Evolutionary conservation across 2,888 invertebrate species (phyloP).

Genomic region (Notodromas monacha): DNA sequence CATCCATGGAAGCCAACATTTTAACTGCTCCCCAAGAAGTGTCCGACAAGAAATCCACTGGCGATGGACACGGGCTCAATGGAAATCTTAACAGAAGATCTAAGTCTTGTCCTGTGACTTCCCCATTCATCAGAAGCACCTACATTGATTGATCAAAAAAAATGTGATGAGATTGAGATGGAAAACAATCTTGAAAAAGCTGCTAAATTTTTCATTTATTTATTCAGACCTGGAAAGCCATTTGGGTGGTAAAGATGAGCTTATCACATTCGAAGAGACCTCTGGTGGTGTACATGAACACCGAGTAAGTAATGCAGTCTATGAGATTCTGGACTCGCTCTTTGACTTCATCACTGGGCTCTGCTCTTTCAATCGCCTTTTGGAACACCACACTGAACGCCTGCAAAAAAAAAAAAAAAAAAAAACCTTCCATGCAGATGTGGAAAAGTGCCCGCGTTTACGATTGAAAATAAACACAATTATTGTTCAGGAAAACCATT

Average conservation of each 20-base stretch:
- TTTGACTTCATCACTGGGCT: slow-evolving; percentile 40
- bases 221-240: slow-evolving; percentile 88
- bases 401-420: slow-evolving; percentile 19
- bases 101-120: slow-evolving; percentile 47
- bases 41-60: slow-evolving; percentile 76
- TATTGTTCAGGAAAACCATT: too few relatives aligned
- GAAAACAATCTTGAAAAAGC: background rate
- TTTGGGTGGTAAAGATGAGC: slow-evolving; percentile 74
- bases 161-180: background rate
- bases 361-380: slow-evolving; percentile 66
- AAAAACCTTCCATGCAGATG: too few relatives aligned
- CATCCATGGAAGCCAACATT: slow-evolving; percentile 55
- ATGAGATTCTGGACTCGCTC: slow-evolving; percentile 54
- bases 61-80: too few relatives aligned
- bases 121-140: slow-evolving; percentile 55
- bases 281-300: slow-evolving; percentile 71
- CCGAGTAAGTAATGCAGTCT: slow-evolving; percentile 71
- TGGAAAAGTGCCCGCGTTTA: too few relatives aligned
- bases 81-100: slow-evolving; percentile 79
- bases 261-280: slow-evolving; percentile 88
- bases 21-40: slow-evolving; percentile 82
- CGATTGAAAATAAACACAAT: too few relatives aligned
- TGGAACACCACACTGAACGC: slow-evolving; percentile 92
- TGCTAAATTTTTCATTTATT: too few relatives aligned
- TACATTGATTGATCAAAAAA: slow-evolving; percentile 14